Evolutionary conservation across 2,888 invertebrate genomes (phyloP).

Genomic region (Hypsopygia costalis): DNA sequence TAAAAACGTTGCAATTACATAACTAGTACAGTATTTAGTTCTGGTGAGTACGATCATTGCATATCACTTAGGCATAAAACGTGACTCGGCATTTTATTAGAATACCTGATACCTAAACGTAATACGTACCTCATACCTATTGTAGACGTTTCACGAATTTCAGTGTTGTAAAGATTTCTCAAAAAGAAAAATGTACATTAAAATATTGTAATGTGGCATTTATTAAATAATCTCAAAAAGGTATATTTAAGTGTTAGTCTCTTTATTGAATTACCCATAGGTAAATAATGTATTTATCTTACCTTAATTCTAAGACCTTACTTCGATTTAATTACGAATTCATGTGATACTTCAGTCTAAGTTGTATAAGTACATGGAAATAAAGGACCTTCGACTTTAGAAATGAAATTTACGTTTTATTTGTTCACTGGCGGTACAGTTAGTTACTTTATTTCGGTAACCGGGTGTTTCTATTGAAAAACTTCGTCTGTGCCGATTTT

Average conservation of each 20-base stretch:
- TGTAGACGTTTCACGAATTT: conserved; percentile 2
- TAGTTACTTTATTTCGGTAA: too few relatives aligned
- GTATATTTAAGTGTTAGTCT: conserved; percentile 44
- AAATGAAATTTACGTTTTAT: too few relatives aligned
- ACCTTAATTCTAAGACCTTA: conserved; percentile 36
- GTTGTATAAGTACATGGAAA: conserved; percentile 65
- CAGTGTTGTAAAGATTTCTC: neutral
- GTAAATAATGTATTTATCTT: conserved; percentile 57
- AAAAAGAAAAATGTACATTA: conserved; percentile 5
- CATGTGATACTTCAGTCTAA: conserved; percentile 70
- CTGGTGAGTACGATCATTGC: conserved; percentile 7
- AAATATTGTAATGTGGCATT: conserved; percentile 42
- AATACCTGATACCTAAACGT: too few relatives aligned
- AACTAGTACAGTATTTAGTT: conserved; percentile 1
- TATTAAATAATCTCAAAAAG: conserved; percentile 47
- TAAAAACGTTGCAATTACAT: conserved; percentile 5
- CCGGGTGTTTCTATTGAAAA: too few relatives aligned
- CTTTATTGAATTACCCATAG: conserved; percentile 31
- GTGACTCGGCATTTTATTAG: neutral
- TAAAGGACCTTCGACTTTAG: conserved; percentile 55
- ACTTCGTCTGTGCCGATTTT: too few relatives aligned
- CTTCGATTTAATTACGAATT: conserved; percentile 53
- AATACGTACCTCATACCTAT: neutral
- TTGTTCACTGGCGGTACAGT: too few relatives aligned
- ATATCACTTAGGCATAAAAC: conserved; percentile 15